Percentiles rank a stretch among this genome's conserved stretches.
Evolutionary conservation across 1,140 invertebrate genomes (phyloP).

Genomic region (Probaryconus sp.): DNA sequence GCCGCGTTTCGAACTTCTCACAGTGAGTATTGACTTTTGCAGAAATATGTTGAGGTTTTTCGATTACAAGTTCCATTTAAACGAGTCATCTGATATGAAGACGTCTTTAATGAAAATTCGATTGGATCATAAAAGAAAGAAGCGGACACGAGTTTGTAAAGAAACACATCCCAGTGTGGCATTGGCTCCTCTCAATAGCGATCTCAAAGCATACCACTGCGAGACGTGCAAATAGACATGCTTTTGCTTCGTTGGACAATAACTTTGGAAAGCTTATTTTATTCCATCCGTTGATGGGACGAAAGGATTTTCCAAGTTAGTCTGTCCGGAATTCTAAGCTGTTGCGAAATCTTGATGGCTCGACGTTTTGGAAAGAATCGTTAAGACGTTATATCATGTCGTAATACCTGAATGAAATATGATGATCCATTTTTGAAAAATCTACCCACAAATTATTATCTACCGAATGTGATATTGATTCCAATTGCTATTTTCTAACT

Average conservation of each 20-base stretch:
- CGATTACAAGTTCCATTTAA: constrained; percentile 35
- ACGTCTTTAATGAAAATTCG: constrained; percentile 45
- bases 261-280: constrained; percentile 36
- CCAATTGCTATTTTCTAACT: too few species aligned
- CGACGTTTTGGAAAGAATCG: constrained; percentile 9
- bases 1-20: too few species aligned
- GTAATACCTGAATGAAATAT: too few species aligned
- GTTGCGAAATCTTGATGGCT: constrained; percentile 17
- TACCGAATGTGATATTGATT: too few species aligned
- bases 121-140: constrained; percentile 40
- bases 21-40: not conserved
- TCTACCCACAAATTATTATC: too few species aligned
- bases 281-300: constrained; percentile 28
- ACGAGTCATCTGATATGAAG: constrained; percentile 35
- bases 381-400: not conserved
- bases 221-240: constrained; percentile 40
- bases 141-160: constrained; percentile 28
- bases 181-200: constrained; percentile 7
- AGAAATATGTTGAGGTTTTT: constrained; percentile 25
- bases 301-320: constrained; percentile 31
- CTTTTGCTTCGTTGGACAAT: constrained; percentile 37
- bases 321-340: constrained; percentile 26
- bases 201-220: constrained; percentile 35
- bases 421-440: too few species aligned
- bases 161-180: constrained; percentile 21